Base-by-base conservation (phyloP, 1,140 invertebrate genomes). In the Philopotamus ludificatus region DNA sequence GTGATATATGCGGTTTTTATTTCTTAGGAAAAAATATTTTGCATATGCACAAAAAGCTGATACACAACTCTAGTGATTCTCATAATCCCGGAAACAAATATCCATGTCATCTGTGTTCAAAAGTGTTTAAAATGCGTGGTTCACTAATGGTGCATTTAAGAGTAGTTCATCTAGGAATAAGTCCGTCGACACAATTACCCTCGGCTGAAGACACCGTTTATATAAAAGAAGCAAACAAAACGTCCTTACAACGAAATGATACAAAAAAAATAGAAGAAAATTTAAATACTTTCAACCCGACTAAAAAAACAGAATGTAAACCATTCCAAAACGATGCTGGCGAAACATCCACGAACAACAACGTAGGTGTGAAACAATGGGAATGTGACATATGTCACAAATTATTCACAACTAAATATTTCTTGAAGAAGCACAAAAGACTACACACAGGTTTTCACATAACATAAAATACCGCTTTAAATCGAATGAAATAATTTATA, bases 351-450 rank as follows among this genome's bases (percentile, higher is more conserved):
- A 54, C 26, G 10, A 21, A 15, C n/a, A 12, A 22, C 3, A 25
- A 58, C 22, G 41, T 18, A 44, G 26, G 21, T 49, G 75, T 74
- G 49, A 81, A 81, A 72, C 79, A 81, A 70, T 93, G 90, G 90
- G 88, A 90, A 73, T 94, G 92, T 74, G 89, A 93, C 71, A 85
- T 91, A 18, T 94, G 92, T 75, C 82, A 83, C 41, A 94, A 94
- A 82, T 84, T 85, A 75, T 94, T 93, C 73, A 93, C 91, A 1
- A 94, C 91, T 4, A 94, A 93, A 75, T 93, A 94, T 78, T 94
- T 93, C 74, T 76, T 93, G 39, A 93, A 93, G 77, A 94, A 94
- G 77, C 92, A 94, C 73, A 92, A 92, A 76, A 82, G 91, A 70
- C 78, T 94, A 59, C 92, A 94, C 73, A 87, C 86, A 74, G 84